Base-by-base conservation (phyloP, 2,113 vertebrate species). In the Odocoileus hemionus region DNA sequence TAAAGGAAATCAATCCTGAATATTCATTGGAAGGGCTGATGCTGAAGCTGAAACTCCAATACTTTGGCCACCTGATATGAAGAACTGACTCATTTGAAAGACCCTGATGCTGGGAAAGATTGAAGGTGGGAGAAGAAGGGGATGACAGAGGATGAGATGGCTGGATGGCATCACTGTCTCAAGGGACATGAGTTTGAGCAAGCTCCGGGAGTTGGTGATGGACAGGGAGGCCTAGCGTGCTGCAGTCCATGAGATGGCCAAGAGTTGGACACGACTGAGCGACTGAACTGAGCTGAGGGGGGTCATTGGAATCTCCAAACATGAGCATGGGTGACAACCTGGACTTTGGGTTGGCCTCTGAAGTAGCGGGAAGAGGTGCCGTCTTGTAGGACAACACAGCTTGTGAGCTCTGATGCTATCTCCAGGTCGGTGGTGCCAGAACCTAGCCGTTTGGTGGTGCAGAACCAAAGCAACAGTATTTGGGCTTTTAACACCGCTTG, bases 241-340 rank as follows among this genome's bases (percentile, higher is more conserved):
- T 70, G 17, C 19, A 39, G n/a, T 39, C n/a, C 67, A 39, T 70
- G n/a, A 10, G n/a, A 23, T 23, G 0, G 0, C n/a, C n/a, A 70
- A 70, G n/a, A 70, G n/a, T 23, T 39, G 67, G n/a, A 70, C n/a
- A 12, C 0, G 2, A 39, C n/a, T 70, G 67, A 74, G n/a, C 0
- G 1, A 39, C 17, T 67, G 64, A 67, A 21, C n/a, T 60, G 50
- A 78, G 86, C 57, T 7, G 0, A 13, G 36, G 26, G 9, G 28
- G 14, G 7, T 33, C 1, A 11, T 50, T n/a, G 26, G 39, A 58
- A 78, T 25, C 30, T 47, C 19, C 3, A 21, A 78, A 21, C 36
- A 50, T 43, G 19, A 57, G 50, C 57, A 8, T 5, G 28, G 36
- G 26, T 26, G 60, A 74, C 26, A 74, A 23, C 3, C 23, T 70